These are phyloP conservation scores for Mixornis gularis DNA, from an alignment of 2,113 vertebrate genomes.

Conservation along the genomic window DNA sequence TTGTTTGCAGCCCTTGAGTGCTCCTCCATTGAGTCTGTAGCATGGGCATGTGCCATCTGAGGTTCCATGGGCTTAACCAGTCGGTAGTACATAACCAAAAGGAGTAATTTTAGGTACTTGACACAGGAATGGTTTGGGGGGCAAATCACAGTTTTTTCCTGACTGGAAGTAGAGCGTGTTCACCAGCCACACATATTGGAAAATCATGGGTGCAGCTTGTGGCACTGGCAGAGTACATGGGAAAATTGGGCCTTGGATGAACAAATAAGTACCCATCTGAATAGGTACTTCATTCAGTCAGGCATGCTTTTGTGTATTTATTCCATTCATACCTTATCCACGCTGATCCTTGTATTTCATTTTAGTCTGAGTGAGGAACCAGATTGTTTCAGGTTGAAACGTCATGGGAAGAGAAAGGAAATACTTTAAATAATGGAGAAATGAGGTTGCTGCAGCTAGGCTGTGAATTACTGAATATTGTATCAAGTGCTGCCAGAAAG, in stretches of 20 bases:
- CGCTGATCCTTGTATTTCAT: neutral
- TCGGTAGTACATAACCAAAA: neutral
- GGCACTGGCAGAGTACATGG: neutral
- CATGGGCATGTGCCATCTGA: neutral
- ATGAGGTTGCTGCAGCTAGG: neutral
- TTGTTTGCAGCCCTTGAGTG: neutral
- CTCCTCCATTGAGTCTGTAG: neutral
- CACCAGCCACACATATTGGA: neutral
- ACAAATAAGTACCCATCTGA: neutral
- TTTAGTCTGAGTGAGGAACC: neutral
- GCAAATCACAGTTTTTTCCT: neutral
- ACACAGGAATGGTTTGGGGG: neutral
- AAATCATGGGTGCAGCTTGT: neutral
- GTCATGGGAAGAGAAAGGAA: neutral
- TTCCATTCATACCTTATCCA: neutral
- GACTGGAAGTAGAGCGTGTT: neutral
- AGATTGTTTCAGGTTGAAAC: neutral
- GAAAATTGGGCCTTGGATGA: neutral
- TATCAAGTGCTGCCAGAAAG: neutral
- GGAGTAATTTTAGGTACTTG: neutral
- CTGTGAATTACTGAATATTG: neutral
- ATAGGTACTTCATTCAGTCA: neutral
- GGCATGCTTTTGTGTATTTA: neutral
- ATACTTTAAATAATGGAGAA: constrained; percentile 12
- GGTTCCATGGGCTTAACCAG: neutral